phyloP scores from a whole-genome alignment of 2,113 vertebrate genomes.

The Pontoporia blainvillei region DNA sequence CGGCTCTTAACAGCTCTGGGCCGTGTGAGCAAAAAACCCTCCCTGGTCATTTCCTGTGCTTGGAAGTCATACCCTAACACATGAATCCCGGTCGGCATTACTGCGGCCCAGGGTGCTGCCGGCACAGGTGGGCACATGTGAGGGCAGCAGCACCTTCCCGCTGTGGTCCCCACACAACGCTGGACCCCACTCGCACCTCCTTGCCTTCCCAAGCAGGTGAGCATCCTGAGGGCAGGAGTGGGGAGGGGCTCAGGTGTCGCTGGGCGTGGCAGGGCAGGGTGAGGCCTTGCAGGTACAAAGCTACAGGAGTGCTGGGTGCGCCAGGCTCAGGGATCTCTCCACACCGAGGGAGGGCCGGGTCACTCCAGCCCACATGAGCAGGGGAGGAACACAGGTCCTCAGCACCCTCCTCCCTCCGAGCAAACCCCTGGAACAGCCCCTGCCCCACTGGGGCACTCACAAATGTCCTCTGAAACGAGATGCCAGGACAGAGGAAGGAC shows the following conservation, averaged over 20 bases:
- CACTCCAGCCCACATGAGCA: background rate
- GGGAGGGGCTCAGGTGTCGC: background rate
- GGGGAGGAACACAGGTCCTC: no score
- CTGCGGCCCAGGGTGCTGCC: background rate
- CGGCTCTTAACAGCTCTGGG: background rate
- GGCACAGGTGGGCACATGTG: background rate
- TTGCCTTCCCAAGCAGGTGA: background rate
- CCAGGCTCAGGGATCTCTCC: background rate
- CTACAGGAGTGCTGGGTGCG: background rate
- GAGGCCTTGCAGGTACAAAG: no score
- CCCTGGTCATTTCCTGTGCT: background rate
- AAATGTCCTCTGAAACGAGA: background rate
- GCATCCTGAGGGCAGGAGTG: background rate
- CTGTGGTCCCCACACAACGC: background rate
- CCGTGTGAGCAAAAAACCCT: background rate
- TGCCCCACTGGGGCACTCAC: accelerated
- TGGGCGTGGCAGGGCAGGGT: no score
- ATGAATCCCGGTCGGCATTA: background rate
- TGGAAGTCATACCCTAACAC: background rate
- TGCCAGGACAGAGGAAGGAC: background rate
- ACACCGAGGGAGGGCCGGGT: background rate
- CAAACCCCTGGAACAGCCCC: background rate
- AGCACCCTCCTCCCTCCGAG: accelerated
- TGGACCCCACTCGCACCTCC: accelerated
- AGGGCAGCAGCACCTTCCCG: accelerated